phyloP scores from a whole-genome alignment of 2,797 vertebrate genomes.

The Cyprinodon diabolis region DNA sequence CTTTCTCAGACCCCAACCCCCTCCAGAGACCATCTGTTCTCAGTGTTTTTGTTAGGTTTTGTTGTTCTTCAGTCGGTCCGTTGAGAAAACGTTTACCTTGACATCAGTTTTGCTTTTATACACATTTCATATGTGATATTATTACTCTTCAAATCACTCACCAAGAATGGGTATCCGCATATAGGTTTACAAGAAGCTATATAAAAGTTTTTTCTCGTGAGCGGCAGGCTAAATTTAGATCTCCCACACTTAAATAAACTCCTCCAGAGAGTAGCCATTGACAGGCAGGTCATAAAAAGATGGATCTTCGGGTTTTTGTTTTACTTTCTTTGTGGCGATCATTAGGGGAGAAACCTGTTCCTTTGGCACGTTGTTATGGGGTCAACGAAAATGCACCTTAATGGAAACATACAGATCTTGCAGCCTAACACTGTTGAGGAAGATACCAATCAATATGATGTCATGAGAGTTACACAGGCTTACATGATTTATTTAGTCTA shows the following conservation, averaged over 20 bases:
- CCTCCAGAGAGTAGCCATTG: constrained; percentile 35
- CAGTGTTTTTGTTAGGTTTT: constrained; percentile 37
- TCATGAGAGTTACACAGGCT: constrained; percentile 48
- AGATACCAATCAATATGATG: constrained; percentile 73
- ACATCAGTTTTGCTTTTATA: constrained; percentile 34
- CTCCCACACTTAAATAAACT: constrained; percentile 33
- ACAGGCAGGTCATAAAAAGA: constrained; percentile 26
- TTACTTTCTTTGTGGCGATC: constrained; percentile 58
- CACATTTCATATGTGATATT: neutral
- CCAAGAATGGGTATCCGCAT: constrained; percentile 28
- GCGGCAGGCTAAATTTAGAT: constrained; percentile 43
- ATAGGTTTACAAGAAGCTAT: constrained; percentile 33
- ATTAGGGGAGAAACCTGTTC: constrained; percentile 77
- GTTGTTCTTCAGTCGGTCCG: constrained; percentile 23
- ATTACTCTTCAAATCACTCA: neutral
- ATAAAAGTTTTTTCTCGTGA: constrained; percentile 37
- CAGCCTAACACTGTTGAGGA: constrained; percentile 41
- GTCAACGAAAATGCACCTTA: constrained; percentile 54
- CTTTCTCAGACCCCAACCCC: constrained; percentile 2
- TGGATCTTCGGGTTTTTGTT: constrained; percentile 24
- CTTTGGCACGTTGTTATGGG: constrained; percentile 62
- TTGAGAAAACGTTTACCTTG: constrained; percentile 19
- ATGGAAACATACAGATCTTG: constrained; percentile 71
- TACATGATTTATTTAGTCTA: constrained; percentile 61
- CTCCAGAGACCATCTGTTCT: constrained; percentile 55